Percentiles rank a stretch among this genome's conserved stretches.
These are phyloP conservation scores for Caenorhabditis sinica DNA, from an alignment of 2,888 invertebrate species.

Conservation along the genomic window DNA sequence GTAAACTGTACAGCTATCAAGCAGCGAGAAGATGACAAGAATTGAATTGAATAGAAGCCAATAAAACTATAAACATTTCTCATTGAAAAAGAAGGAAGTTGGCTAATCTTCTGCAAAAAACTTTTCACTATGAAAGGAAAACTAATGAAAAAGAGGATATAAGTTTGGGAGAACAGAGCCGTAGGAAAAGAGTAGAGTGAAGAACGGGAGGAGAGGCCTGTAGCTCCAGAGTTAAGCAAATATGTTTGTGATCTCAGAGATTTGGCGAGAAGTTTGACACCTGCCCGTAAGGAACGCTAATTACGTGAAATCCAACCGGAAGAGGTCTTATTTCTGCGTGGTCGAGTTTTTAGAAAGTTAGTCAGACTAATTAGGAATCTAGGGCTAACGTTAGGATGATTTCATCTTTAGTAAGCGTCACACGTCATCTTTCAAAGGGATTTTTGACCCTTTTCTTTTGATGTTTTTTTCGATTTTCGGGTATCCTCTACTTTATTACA, in stretches of 20 bases:
- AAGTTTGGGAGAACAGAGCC: conserved; percentile 24
- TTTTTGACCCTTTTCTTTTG: neutral
- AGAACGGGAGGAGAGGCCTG: conserved; percentile 11
- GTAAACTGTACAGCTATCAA: conserved; percentile 42
- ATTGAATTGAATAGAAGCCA: conserved; percentile 16
- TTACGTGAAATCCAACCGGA: conserved; percentile 47
- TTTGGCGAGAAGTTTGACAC: conserved; percentile 62
- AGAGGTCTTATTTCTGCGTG: conserved; percentile 20
- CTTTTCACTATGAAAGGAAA: neutral
- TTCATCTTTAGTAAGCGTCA: too few species aligned
- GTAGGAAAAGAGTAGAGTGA: conserved; percentile 16
- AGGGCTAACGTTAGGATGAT: too few species aligned
- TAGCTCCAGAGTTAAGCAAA: conserved; percentile 54
- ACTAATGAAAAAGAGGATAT: conserved; percentile 8
- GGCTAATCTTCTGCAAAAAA: too few species aligned
- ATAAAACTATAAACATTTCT: conserved; percentile 35
- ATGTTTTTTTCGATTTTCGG: neutral
- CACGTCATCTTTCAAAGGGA: neutral
- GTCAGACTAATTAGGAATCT: neutral
- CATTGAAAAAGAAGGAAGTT: neutral
- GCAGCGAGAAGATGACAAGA: conserved; percentile 24
- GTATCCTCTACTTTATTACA: neutral
- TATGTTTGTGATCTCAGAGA: conserved; percentile 63
- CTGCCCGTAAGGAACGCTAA: conserved; percentile 51
- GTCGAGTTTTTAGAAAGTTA: neutral